phyloP scores from a whole-genome alignment of 2,113 vertebrate genomes.

The Cavia aperea region DNA sequence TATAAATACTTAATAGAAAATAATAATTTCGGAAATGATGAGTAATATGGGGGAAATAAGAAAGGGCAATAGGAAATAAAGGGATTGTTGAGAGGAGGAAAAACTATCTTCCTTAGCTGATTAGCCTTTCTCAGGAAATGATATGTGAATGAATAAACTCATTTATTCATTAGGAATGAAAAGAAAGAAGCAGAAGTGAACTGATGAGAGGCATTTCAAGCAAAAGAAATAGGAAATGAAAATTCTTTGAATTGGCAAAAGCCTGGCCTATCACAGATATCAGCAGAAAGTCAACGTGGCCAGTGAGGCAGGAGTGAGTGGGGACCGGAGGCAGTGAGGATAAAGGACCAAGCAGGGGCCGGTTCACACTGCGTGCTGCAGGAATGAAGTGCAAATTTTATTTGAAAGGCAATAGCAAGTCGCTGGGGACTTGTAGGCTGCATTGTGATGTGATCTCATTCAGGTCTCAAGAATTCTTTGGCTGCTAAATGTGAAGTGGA shows the following conservation, averaged over 20 bases:
- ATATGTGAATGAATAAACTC: background rate
- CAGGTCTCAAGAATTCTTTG: background rate
- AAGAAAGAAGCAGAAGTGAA: background rate
- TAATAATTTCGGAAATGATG: background rate
- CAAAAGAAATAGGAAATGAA: background rate
- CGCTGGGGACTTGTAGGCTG: background rate
- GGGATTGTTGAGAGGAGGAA: background rate
- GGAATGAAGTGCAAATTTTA: background rate
- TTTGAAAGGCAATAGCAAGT: background rate
- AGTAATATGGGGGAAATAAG: background rate
- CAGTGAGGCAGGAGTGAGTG: background rate
- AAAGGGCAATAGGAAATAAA: background rate
- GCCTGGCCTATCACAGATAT: background rate
- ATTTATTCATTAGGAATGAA: background rate
- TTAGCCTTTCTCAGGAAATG: background rate
- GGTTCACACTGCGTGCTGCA: background rate
- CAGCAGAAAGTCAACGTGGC: background rate
- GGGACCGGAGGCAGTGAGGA: too few species aligned
- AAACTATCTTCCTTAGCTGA: background rate
- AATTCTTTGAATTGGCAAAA: background rate
- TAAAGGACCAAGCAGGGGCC: too few species aligned
- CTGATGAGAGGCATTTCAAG: background rate
- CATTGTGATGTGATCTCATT: background rate
- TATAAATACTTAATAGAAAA: background rate
- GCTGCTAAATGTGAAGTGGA: background rate